Evolutionary conservation across 92 coral and sea anemone species (phyloP), one percentile per base, ranked within the genome.

Genomic region (Montipora capitata): DNA sequence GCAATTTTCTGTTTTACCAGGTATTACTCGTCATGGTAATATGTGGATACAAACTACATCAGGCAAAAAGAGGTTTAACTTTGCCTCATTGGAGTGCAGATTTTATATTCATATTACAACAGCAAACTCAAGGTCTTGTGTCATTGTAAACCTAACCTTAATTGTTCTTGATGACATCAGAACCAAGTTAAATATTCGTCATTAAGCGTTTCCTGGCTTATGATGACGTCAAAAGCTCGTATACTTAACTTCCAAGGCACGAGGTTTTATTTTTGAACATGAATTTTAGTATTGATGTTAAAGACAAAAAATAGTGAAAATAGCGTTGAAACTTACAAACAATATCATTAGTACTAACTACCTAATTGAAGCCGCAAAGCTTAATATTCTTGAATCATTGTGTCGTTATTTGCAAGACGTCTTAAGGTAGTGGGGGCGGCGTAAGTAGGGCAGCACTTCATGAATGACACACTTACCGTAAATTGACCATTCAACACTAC

Each of bases 171-270:
- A 27, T 27, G 35, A 27, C 35, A 27, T 27, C 35, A 27, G 35
- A 27, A 27, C 35, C n/a, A n/a, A n/a, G n/a, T n/a, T n/a, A n/a
- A n/a, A n/a, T 63, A 20, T 44, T 44, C 49, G 49, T 44, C 49
- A 45, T 45, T 8, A 54, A 3, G 15, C 0, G 9, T 8, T 67
- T 35, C 13, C 40, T 9, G 42, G 4, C 8, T 67, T 35, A 3
- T 10, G 14, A 67, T 67, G 72, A 39, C 72, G 72, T 67, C 72
- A 67, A 63, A 63, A 63, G 27, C n/a, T 8, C n/a, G 14, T 35
- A 3, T 38, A 35, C 14, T 67, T 5, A 27, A 67, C n/a, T 35
- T 2, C 43, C 4, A 35, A 9, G 43, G 72, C 40, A 35, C 2
- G 44, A 67, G 38, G 10, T 3, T 35, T 67, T 35, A 67, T 16